Evolutionary conservation across 2,113 vertebrate species (phyloP).

Genomic region (Melanostigma gelatinosum): DNA sequence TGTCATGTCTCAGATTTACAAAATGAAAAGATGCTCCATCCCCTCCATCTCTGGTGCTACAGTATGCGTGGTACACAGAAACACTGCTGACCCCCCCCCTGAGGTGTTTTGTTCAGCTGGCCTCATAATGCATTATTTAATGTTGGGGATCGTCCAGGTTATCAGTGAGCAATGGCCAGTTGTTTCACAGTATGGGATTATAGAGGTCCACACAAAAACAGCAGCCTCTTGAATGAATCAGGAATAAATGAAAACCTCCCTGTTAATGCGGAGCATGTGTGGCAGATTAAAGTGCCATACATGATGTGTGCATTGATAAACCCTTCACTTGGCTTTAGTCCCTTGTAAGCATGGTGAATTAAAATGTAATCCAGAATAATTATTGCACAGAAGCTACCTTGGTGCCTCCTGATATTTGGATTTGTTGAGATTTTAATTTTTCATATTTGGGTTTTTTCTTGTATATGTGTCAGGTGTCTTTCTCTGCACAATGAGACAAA

Average conservation of each 20-base stretch:
- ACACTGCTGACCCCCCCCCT: constrained; percentile 7
- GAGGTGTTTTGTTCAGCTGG: constrained; percentile 25
- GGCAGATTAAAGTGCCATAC: constrained; percentile 34
- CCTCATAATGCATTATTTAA: constrained; percentile 51
- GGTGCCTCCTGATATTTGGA: constrained; percentile 3
- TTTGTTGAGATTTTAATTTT: not conserved
- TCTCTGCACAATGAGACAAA: not conserved
- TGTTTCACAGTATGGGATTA: constrained; percentile 50
- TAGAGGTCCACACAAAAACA: constrained; percentile 22
- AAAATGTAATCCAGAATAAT: constrained; percentile 38
- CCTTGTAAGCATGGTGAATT: constrained; percentile 9
- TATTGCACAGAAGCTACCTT: constrained; percentile 18
- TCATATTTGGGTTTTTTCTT: not conserved
- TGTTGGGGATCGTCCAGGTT: constrained; percentile 49
- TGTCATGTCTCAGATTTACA: not conserved
- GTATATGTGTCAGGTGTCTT: not conserved
- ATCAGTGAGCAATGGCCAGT: constrained; percentile 52
- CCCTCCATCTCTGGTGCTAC: not conserved
- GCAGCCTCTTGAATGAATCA: constrained; percentile 9
- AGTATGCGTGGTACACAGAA: constrained; percentile 11
- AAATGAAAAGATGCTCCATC: not conserved
- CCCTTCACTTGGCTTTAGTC: constrained; percentile 32
- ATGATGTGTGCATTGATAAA: constrained; percentile 29
- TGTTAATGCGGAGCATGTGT: constrained; percentile 32
- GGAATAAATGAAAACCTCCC: constrained; percentile 14